These are phyloP conservation scores for Athalia circularis DNA, from an alignment of 2,888 invertebrate species.

Conservation along the genomic window DNA sequence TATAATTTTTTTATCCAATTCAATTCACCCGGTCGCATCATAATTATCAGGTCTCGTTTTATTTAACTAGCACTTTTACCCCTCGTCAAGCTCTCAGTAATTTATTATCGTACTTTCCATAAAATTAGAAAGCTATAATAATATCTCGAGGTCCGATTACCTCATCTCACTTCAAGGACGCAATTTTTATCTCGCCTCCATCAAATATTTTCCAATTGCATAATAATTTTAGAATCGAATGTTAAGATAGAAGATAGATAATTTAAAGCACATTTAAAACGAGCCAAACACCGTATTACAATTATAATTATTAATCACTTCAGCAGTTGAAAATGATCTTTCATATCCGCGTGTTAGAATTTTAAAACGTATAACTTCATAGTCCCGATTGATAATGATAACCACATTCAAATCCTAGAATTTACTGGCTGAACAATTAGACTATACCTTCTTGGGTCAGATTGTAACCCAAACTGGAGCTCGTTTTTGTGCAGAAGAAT, in stretches of 20 bases:
- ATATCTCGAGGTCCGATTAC: slow-evolving; percentile 15
- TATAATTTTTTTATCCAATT: neutral
- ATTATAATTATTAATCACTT: neutral
- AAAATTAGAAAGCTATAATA: slow-evolving; percentile 21
- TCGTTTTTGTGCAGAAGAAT: neutral
- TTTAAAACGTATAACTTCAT: neutral
- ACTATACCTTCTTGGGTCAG: too few relatives aligned
- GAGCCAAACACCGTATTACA: slow-evolving; percentile 10
- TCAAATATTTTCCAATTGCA: slow-evolving; percentile 12
- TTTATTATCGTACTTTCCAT: slow-evolving; percentile 2
- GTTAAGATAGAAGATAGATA: neutral
- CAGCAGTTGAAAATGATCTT: neutral
- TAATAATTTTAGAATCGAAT: slow-evolving; percentile 5
- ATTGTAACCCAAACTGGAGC: neutral
- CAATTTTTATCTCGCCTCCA: slow-evolving; percentile 16
- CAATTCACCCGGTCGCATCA: neutral
- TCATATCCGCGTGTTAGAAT: neutral
- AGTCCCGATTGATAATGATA: neutral
- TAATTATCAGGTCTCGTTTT: neutral
- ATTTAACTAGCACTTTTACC: neutral
- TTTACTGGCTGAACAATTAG: neutral
- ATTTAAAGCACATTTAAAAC: slow-evolving; percentile 13
- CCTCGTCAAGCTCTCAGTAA: neutral
- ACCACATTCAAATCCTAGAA: neutral
- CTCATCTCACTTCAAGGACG: slow-evolving; percentile 38